Base-by-base conservation (phyloP, 2,888 invertebrate species). In the Julus scanicus region DNA sequence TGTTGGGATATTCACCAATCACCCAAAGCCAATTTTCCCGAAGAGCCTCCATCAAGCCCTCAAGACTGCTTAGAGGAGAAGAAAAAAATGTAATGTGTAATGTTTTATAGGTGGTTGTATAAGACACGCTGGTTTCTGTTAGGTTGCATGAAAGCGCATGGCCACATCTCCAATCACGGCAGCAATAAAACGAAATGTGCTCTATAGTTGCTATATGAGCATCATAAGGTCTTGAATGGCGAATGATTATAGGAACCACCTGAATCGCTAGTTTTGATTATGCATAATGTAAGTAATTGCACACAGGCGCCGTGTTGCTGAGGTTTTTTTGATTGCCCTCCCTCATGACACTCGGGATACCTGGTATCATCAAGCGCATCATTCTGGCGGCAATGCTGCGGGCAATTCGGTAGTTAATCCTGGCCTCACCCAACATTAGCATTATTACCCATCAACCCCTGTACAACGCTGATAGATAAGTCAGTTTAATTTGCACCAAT, bases 381-480 rank as follows among this genome's bases (percentile, higher is more conserved):
- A 15, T 85, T 44, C 85, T 85, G 44, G 29, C 1, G 85, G 49
- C 49, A 5, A 29, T 49, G 85, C 85, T 44, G 0, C 0, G 49
- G 48, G 85, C 85, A 85, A 85, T 44, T 85, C 49, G 44, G 85
- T 44, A 49, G 85, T 85, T 85, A 48, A 48, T 85, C 44, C 44
- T 15, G 49, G 85, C 49, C 85, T 85, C 49, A 85, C 85, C 85
- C 49, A 85, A 80, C 80, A 80, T 80, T 80, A 48, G 20, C 49
- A 85, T 48, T 85, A 49, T 49, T 85, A 85, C 15, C 49, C 44
- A 85, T 85, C 85, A 85, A 85, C 85, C 44, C 49, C 85, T 48
- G 44, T 44, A 13, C 29, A 85, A n/a, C 85, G 11, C 85, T 44
- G 85, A 85, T 85, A 85, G 85, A 85, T 85, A 48, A 85, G 85